phyloP scores from a whole-genome alignment of 2,113 vertebrate species.

The Pampusana beccarii region DNA sequence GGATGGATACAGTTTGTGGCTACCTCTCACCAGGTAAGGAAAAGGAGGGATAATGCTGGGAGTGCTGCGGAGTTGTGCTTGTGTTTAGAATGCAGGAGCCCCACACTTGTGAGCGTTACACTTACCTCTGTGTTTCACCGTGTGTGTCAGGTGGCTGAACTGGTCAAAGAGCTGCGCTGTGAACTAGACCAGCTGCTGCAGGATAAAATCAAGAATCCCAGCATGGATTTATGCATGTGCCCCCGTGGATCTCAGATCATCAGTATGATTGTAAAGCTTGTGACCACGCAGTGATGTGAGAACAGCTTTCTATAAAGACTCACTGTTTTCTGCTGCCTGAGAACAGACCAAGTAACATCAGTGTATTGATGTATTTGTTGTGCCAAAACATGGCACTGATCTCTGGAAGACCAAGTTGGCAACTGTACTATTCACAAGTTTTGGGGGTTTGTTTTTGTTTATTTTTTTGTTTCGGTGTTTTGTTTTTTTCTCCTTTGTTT shows the following conservation, averaged over 20 bases:
- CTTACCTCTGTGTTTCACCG: not conserved
- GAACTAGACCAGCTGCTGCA: constrained; percentile 95
- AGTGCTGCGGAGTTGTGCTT: not conserved
- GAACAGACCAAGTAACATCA: not conserved
- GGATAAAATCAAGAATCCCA: constrained; percentile 93
- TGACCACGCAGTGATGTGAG: constrained; percentile 85
- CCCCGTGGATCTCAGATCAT: constrained; percentile 95
- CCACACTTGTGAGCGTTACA: rapidly evolving
- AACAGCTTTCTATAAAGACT: not conserved
- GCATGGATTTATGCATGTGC: constrained; percentile 90
- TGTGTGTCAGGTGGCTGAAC: constrained; percentile 84
- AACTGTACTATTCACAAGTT: not conserved
- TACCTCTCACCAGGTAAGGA: constrained; percentile 89
- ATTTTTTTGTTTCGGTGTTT: too few relatives aligned
- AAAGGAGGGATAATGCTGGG: not conserved
- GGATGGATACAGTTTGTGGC: constrained; percentile 95
- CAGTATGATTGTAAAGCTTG: constrained; percentile 91
- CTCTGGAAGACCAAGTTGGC: not conserved
- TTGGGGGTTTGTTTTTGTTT: rapidly evolving
- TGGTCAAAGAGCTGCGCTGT: constrained; percentile 92
- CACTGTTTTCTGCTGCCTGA: not conserved
- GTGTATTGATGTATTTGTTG: not conserved
- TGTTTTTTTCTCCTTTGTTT: not conserved
- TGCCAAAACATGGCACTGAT: rapidly evolving
- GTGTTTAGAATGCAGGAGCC: too few relatives aligned